Evolutionary conservation across 2,888 invertebrate genomes (phyloP).

Genomic region (Parnassius orleans): DNA sequence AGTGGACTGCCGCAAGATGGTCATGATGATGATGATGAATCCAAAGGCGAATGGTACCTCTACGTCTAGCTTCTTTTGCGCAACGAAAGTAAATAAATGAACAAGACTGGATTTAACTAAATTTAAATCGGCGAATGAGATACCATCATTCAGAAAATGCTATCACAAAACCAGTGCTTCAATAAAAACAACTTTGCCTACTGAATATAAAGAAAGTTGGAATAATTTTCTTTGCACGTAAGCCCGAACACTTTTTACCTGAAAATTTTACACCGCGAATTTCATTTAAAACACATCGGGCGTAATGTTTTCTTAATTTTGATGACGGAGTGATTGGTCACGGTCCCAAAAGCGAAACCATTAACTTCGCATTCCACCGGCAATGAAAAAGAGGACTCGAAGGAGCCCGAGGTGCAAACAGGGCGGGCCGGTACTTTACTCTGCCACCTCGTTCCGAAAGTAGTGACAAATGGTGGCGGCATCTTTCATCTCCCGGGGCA

Average conservation of each 20-base stretch:
- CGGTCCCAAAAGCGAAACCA: slow-evolving; percentile 64
- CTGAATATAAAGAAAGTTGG: not conserved
- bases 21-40: too few relatives aligned
- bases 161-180: too few relatives aligned
- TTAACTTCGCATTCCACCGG: slow-evolving; percentile 66
- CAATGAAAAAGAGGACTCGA: slow-evolving; percentile 53
- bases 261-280: slow-evolving; percentile 5
- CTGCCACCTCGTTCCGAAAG: slow-evolving; percentile 72
- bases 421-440: slow-evolving; percentile 70
- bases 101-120: too few relatives aligned
- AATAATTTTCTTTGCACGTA: not conserved
- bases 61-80: too few relatives aligned
- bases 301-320: slow-evolving; percentile 60
- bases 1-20: too few relatives aligned
- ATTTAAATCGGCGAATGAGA: too few relatives aligned
- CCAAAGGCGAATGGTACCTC: too few relatives aligned
- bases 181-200: too few relatives aligned
- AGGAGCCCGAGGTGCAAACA: slow-evolving; percentile 62
- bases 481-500: slow-evolving; percentile 69
- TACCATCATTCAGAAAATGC: too few relatives aligned
- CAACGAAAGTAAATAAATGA: too few relatives aligned
- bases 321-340: slow-evolving; percentile 70
- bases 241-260: not conserved
- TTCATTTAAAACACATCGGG: slow-evolving; percentile 19
- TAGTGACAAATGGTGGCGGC: slow-evolving; percentile 78